phyloP scores from a whole-genome alignment of 2,797 vertebrate species.

The Australoheros facetus region DNA sequence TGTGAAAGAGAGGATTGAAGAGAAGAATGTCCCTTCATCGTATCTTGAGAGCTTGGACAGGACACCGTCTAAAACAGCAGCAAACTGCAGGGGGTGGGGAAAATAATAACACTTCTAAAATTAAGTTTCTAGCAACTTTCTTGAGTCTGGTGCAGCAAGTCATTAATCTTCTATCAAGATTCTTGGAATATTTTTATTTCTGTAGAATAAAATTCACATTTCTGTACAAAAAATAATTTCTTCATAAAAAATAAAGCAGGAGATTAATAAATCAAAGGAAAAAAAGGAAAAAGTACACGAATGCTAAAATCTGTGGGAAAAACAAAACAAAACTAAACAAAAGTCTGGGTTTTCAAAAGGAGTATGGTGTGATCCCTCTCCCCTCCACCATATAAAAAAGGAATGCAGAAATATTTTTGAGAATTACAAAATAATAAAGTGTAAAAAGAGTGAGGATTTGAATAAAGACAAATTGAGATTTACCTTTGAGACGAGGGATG shows the following conservation, averaged over 20 bases:
- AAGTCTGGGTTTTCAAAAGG: too few relatives aligned
- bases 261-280: too few relatives aligned
- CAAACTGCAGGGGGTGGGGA: conserved; percentile 77
- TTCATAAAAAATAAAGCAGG: too few relatives aligned
- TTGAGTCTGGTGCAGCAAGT: neutral
- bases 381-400: neutral
- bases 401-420: neutral
- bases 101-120: neutral
- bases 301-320: neutral
- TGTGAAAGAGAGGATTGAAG: conserved; percentile 96
- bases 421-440: neutral
- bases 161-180: neutral
- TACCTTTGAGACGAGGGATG: conserved; percentile 95
- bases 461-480: conserved; percentile 3
- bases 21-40: conserved; percentile 97
- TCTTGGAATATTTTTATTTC: neutral
- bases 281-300: neutral
- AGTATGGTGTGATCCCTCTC: neutral
- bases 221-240: neutral
- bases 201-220: neutral
- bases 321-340: neutral
- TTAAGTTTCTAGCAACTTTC: neutral
- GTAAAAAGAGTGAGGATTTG: neutral
- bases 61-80: conserved; percentile 89
- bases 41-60: conserved; percentile 95